Evolutionary conservation across 2,797 vertebrate genomes (phyloP).

Genomic region (Pachyuromys duprasi): DNA sequence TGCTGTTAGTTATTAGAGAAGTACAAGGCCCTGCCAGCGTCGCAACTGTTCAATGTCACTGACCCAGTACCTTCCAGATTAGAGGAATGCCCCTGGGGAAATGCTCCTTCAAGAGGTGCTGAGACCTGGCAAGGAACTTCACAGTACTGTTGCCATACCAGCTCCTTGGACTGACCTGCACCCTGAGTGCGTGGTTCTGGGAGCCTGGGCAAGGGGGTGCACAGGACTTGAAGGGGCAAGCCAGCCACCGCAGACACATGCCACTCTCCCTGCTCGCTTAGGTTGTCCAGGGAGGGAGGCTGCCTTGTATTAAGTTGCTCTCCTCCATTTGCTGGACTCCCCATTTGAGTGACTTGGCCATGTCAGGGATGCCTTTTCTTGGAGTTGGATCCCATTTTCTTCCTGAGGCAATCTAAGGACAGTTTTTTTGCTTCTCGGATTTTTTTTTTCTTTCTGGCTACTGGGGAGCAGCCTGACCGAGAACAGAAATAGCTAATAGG

Average conservation of each 20-base stretch:
- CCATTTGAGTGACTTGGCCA: neutral
- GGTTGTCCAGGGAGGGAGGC: neutral
- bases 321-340: neutral
- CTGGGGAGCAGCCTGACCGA: neutral
- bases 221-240: rapidly evolving
- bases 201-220: too few relatives aligned
- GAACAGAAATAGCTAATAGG: neutral
- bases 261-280: neutral
- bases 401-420: neutral
- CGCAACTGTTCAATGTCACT: neutral
- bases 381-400: neutral
- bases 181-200: neutral
- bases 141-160: neutral
- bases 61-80: neutral
- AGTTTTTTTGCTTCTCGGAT: neutral
- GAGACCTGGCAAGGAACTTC: neutral
- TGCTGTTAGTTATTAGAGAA: neutral
- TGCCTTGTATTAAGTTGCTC: neutral
- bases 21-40: neutral
- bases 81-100: neutral
- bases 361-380: neutral
- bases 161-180: neutral
- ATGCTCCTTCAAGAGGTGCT: neutral
- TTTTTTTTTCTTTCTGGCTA: neutral
- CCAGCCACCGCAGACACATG: neutral